Base-by-base conservation (phyloP, 2,113 vertebrate species). In the Ciconia stormi region DNA sequence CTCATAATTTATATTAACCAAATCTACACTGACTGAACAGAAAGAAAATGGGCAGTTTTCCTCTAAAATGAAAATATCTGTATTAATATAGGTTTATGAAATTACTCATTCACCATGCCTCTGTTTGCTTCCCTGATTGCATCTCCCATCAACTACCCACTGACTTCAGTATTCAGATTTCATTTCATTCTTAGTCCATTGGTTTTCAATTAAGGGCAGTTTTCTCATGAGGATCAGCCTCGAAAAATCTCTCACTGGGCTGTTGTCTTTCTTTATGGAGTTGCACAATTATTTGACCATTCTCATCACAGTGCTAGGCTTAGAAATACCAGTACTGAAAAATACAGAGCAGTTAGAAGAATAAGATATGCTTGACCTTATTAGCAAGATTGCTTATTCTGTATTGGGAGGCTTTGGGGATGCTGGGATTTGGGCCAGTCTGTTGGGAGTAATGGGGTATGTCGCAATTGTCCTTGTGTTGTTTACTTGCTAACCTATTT, bases 351-450 rank as follows among this genome's bases (percentile, higher is more conserved):
- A 29, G 13, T 92, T 76, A 77, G 70, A 84, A 79, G n/a, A 82
- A 85, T 69, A 93, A 95, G 82, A 82, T 94, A 7, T 78, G 50
- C 42, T 88, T 92, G 71, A 80, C 66, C 58, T 94, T 94, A 73
- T 89, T 94, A 90, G 63, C 76, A 88, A 77, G 72, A 71, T 55
- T 8, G 3, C 25, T 80, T n/a, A 7, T 56, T 86, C 66, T 86
- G 11, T 82, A 32, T 4, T 80, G 66, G 16, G 36, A 84, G 55
- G 73, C 69, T 95, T 91, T 78, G 65, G 65, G 44, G 27, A 47
- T 46, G 72, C 40, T 66, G 40, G 59, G 53, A 93, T 34, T 46
- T 81, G 53, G 44, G 38, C 79, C 34, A 32, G 26, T 56, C 59
- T 73, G 13, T 53, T 72, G 63, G 79, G 58, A 90, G 30, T 59